Percentiles rank a stretch among this genome's conserved stretches.
Evolutionary conservation across 2,113 vertebrate species (phyloP).

Genomic region (Sorex fumeus): DNA sequence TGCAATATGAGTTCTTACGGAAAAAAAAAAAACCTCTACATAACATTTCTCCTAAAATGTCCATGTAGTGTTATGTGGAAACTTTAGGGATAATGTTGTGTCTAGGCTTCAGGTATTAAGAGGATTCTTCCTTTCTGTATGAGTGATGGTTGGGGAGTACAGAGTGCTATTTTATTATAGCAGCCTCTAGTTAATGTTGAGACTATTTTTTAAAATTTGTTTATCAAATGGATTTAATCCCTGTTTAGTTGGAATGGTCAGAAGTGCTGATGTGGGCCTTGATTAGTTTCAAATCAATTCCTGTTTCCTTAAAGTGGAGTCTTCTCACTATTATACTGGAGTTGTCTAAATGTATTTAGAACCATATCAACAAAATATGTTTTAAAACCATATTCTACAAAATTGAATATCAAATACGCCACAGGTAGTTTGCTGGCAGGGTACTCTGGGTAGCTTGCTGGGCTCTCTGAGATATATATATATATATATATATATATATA

Average conservation of each 20-base stretch:
- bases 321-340: neutral
- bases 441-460: too few relatives aligned
- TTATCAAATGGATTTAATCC: conserved; percentile 30
- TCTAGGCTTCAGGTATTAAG: neutral
- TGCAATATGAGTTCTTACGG: neutral
- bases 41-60: neutral
- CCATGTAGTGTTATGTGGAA: neutral
- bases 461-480: too few relatives aligned
- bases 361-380: neutral
- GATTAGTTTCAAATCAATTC: neutral
- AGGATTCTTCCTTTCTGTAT: conserved; percentile 23
- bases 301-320: neutral
- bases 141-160: neutral
- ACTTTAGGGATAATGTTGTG: conserved; percentile 45
- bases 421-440: too few relatives aligned
- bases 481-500: too few relatives aligned
- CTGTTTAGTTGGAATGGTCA: neutral
- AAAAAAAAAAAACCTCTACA: conserved; percentile 53
- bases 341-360: neutral
- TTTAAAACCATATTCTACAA: too few relatives aligned
- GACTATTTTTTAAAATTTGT: conserved; percentile 27
- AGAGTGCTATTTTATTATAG: neutral
- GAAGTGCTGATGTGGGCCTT: neutral
- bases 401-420: too few relatives aligned
- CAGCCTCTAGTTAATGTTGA: neutral